These are phyloP conservation scores for Dipodomys ordii DNA, from an alignment of 2,113 vertebrate genomes.

Conservation along the genomic window DNA sequence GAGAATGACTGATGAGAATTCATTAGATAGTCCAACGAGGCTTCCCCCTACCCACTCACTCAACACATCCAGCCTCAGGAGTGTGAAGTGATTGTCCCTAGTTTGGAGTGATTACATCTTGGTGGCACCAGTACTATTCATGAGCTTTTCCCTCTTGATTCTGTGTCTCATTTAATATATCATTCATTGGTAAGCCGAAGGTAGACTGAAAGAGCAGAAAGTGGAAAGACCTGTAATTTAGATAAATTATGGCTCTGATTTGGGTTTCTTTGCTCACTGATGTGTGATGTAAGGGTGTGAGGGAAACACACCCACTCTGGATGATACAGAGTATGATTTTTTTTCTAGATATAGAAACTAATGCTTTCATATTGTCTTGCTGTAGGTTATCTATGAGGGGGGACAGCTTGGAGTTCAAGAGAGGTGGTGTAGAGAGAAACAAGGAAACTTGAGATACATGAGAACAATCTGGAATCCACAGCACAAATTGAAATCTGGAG, in stretches of 20 bases:
- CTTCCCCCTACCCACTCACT: background rate
- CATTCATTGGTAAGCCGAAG: background rate
- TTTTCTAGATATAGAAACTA: background rate
- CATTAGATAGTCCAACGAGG: no score
- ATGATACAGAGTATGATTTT: background rate
- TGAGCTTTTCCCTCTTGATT: background rate
- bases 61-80: background rate
- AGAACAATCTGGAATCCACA: background rate
- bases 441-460: background rate
- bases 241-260: background rate
- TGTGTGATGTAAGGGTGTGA: background rate
- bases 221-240: background rate
- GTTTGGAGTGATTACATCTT: background rate
- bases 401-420: background rate
- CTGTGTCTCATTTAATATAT: background rate
- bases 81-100: background rate
- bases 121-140: background rate
- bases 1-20: background rate
- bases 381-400: no score
- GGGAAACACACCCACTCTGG: background rate
- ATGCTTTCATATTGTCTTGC: background rate
- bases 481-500: background rate
- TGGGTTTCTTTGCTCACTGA: background rate
- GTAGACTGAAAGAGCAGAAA: constrained; percentile 5
- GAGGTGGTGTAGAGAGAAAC: background rate